Percentiles rank a stretch among this genome's conserved stretches.
Evolutionary conservation across 2,113 vertebrate species (phyloP).

Genomic region (Upupa epops): DNA sequence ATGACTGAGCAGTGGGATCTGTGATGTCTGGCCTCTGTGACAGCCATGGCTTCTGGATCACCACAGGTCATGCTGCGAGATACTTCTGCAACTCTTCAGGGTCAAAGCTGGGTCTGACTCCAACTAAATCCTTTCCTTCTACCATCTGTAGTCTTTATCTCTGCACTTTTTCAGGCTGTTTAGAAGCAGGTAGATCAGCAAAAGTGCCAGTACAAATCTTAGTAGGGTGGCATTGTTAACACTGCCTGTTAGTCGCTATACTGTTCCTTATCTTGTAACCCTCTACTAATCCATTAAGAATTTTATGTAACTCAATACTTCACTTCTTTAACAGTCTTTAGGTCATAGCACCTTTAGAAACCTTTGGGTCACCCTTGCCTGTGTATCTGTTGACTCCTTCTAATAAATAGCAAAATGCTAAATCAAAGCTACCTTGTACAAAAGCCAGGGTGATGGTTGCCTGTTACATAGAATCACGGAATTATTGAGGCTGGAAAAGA

Average conservation of each 20-base stretch:
- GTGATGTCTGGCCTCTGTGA: neutral
- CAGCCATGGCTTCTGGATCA: neutral
- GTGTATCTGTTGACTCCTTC: neutral
- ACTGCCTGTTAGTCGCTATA: neutral
- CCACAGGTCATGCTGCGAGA: conserved; percentile 24
- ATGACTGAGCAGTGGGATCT: neutral
- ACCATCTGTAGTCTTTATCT: neutral
- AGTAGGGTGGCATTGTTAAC: neutral
- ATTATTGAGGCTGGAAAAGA: too few relatives aligned
- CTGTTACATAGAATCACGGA: too few relatives aligned
- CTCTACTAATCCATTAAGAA: neutral
- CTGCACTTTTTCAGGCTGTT: neutral
- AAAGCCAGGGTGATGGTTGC: neutral
- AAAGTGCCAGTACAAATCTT: neutral
- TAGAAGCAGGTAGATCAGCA: neutral
- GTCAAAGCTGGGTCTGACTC: conserved; percentile 13
- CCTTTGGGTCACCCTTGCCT: neutral
- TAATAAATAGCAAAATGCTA: neutral
- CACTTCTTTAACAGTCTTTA: neutral
- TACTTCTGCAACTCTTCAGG: conserved; percentile 2
- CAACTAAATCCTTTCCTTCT: neutral
- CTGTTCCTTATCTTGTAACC: neutral
- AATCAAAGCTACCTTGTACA: neutral
- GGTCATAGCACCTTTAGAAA: neutral
- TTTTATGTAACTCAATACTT: neutral